Base-by-base conservation (phyloP, 2,888 invertebrate genomes). In the Muschampia plurimacula region DNA sequence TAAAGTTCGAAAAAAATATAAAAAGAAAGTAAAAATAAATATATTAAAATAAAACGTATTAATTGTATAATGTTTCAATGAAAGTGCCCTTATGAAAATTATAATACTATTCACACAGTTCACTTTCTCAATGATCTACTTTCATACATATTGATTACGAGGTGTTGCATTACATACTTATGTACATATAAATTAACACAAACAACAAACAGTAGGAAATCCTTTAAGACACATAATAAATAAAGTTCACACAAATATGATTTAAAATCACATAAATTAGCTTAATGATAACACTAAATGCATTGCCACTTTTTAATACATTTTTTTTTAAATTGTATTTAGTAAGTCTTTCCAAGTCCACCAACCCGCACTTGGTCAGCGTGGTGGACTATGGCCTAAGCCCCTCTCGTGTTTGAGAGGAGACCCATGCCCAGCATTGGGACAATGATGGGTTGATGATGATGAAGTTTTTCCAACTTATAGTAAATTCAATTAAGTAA, bases 141-240 rank as follows among this genome's bases (percentile, higher is more conserved):
- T 71, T 52, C 71, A 66, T 67, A 71, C 66, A 71, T 71, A 71
- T 66, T 71, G 60, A 71, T 66, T 60, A 62, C 66, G 5, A 59
- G 15, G 44, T 57, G 44, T 70, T 65, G 28, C 32, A 52, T 70
- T 70, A 36, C 36, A 36, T 36, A 70, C 68, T 46, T 2, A n/a
- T n/a, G n/a, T n/a, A 10, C 41, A 28, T 32, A 69, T 69, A 69
- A 63, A 64, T 55, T 41, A 63, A 22, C 22, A 55, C 22, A n/a
- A 13, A 15, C 8, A 55, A 55, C 15, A 55, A 15, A 57, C 28
- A 57, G 28, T 57, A 22, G 5, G 2, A 7, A 41, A 41, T 9
- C 41, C 41, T 52, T 10, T 8, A 52, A 52, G 10, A n/a, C 28
- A 46, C 32, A 41, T 12, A 65, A 15, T 32, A 32, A 65, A 36